Base-by-base conservation (phyloP, 2,888 invertebrate species). In the Uloborus plumipes region DNA sequence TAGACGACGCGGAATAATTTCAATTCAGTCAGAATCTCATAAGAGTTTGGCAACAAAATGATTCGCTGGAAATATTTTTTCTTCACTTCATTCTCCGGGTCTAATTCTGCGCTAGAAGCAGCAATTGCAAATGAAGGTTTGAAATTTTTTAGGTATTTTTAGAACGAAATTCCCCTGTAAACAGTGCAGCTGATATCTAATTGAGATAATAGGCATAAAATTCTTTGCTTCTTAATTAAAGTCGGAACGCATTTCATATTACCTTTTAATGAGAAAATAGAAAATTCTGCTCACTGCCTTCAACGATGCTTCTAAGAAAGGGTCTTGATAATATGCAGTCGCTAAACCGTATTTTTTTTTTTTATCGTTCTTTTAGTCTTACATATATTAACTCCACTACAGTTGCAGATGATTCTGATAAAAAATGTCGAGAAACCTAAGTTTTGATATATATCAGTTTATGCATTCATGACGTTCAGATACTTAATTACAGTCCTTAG, bases 171-270 rank as follows among this genome's bases (percentile, higher is more conserved):
- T 47, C 47, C 47, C 47, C 3, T 26, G 31, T 26, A 62, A 9
- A 39, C 39, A 39, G 49, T 20, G 64, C 49, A 49, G 39, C 39
- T 39, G 39, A 39, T 39, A 39, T 39, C 39, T 39, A 39, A 39
- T 39, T 39, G 39, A 39, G 39, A 39, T 39, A 39, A 39, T 47
- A 20, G 39, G 62, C 69, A 69, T 66, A 22, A 75, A 81, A 70
- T 70, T 81, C 55, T 59, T 47, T 58, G 49, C 58, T 39, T 70
- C 73, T 74, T 81, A 74, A 81, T 74, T 81, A 74, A 81, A 74
- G 59, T 65, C 70, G 31, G 53, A 81, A 66, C 26, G 26, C 47
- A 51, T 22, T 51, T 66, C 22, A 18, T 51, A 15, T 65, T 26
- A 51, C 51, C 51, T 66, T 26, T 51, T 66, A 66, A 66, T 66